Percentiles rank a stretch among this genome's conserved stretches.
These are phyloP conservation scores for Corapipo altera DNA, from an alignment of 2,113 vertebrate genomes.

Conservation along the genomic window DNA sequence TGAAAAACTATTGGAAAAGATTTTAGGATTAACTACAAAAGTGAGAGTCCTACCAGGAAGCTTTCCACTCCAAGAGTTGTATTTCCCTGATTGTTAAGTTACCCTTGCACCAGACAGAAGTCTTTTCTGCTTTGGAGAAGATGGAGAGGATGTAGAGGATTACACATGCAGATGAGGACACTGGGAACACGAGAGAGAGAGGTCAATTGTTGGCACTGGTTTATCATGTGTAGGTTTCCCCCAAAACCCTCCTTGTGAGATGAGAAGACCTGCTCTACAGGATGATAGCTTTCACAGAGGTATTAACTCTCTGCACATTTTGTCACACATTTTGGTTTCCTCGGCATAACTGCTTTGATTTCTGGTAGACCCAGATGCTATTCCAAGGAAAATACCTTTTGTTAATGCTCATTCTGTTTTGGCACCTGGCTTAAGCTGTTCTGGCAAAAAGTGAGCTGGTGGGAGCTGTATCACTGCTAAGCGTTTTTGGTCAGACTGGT, in stretches of 20 bases:
- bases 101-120: neutral
- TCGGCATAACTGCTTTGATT: neutral
- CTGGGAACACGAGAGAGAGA: neutral
- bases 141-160: neutral
- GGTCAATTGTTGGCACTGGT: neutral
- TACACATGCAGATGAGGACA: neutral
- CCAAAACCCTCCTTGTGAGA: neutral
- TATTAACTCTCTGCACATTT: neutral
- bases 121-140: neutral
- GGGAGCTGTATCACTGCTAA: neutral
- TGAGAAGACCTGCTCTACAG: neutral
- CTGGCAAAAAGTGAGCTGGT: slow-evolving; percentile 9
- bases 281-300: neutral
- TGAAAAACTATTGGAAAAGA: neutral
- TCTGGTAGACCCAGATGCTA: neutral
- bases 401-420: slow-evolving; percentile 30
- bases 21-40: neutral
- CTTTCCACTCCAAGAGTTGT: neutral
- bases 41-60: neutral
- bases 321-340: neutral
- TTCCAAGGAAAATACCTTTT: slow-evolving; percentile 50
- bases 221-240: neutral
- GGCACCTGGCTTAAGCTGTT: neutral
- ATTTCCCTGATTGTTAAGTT: neutral
- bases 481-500: slow-evolving; percentile 37